phyloP scores from a whole-genome alignment of 2,113 vertebrate species.

The Orientallactaga bullata region DNA sequence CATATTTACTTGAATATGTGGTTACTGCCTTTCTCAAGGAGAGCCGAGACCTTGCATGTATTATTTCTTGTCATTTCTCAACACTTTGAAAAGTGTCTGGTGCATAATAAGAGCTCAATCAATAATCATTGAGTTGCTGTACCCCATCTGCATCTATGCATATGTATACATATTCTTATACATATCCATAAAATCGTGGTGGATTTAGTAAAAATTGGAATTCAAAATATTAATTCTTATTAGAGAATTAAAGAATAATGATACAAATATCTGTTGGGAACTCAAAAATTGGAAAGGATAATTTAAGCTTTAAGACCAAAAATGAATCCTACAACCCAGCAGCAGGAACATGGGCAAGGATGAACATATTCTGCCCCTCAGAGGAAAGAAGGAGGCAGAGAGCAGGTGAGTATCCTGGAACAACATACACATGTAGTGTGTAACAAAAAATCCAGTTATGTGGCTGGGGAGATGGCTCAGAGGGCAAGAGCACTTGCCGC shows the following conservation, averaged over 20 bases:
- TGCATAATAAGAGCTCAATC: not conserved
- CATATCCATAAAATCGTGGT: not conserved
- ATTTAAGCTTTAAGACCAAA: not conserved
- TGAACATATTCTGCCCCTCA: fast-evolving
- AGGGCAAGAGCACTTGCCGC: no score
- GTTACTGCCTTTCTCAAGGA: not conserved
- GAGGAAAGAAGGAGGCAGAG: not conserved
- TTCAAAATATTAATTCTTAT: not conserved
- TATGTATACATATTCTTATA: not conserved
- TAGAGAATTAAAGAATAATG: not conserved
- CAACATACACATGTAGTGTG: no score
- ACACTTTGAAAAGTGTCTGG: not conserved
- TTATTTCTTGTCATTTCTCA: not conserved
- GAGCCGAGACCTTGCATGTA: not conserved
- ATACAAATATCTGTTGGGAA: not conserved
- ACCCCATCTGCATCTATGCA: no score
- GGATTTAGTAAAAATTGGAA: not conserved
- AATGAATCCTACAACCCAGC: not conserved
- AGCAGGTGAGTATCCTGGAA: fast-evolving
- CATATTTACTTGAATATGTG: not conserved
- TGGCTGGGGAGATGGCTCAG: not conserved
- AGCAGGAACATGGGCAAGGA: not conserved
- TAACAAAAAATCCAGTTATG: not conserved
- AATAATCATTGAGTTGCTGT: not conserved
- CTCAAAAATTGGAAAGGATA: not conserved